phyloP scores from a whole-genome alignment of 2,113 vertebrate genomes.

The Ptychochromis oligacanthus region DNA sequence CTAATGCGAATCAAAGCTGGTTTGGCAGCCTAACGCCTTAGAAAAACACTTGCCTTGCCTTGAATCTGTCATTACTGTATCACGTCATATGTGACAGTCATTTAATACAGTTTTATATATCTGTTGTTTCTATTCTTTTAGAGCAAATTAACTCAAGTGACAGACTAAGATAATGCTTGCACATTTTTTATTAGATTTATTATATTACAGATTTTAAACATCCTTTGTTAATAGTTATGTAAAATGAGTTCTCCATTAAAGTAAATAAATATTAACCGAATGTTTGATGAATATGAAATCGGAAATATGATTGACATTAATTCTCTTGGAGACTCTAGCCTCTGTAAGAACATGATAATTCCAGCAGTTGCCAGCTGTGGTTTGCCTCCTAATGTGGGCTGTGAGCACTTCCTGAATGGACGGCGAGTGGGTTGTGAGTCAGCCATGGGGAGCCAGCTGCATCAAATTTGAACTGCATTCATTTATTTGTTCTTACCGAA shows the following conservation, averaged over 20 bases:
- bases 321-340: not conserved
- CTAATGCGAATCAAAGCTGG: too few relatives aligned
- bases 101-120: not conserved
- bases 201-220: not conserved
- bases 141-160: not conserved
- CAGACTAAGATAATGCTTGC: too few relatives aligned
- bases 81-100: accelerated
- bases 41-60: accelerated
- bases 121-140: accelerated
- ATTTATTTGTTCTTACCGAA: not conserved
- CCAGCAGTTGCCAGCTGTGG: not conserved
- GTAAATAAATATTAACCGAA: accelerated
- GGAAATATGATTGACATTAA: not conserved
- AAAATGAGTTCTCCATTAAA: not conserved
- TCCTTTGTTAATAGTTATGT: not conserved
- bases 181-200: too few relatives aligned
- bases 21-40: not conserved
- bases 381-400: not conserved
- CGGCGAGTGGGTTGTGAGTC: not conserved
- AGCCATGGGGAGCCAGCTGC: not conserved
- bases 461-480: not conserved
- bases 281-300: not conserved
- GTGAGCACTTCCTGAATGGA: not conserved
- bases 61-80: not conserved
- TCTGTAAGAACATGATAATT: not conserved